phyloP scores from a whole-genome alignment of 2,113 vertebrate genomes.

The Tachysurus vachellii region DNA sequence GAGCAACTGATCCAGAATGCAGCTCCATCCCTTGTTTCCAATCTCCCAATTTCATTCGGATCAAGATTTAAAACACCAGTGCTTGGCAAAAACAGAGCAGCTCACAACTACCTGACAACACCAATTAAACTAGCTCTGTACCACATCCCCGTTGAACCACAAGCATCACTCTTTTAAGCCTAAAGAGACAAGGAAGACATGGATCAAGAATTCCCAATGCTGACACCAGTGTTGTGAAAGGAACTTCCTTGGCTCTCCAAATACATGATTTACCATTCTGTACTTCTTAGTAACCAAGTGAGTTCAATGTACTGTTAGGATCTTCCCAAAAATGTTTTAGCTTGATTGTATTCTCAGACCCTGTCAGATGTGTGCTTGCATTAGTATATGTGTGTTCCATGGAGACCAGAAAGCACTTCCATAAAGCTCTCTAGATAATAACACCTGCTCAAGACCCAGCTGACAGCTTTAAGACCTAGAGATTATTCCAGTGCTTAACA shows the following conservation, averaged over 20 bases:
- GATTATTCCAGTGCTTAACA: not conserved
- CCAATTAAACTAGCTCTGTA: not conserved
- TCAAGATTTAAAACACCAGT: not conserved
- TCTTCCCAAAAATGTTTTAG: not conserved
- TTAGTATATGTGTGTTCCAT: not conserved
- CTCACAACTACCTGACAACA: not conserved
- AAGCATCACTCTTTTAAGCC: not conserved
- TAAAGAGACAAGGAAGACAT: not conserved
- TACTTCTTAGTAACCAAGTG: not conserved
- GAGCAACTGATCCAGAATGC: not conserved
- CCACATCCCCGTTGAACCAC: not conserved
- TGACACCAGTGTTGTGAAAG: not conserved
- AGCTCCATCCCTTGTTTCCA: not conserved
- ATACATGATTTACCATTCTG: not conserved
- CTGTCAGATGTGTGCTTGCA: not conserved
- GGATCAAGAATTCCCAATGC: not conserved
- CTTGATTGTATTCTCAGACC: not conserved
- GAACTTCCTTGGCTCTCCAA: not conserved
- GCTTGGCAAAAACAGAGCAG: not conserved
- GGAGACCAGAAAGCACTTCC: not conserved
- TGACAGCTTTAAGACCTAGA: not conserved
- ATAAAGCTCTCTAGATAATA: not conserved
- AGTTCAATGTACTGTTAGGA: not conserved
- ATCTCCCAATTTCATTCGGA: not conserved
- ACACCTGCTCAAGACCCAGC: not conserved